A percentile compares a stretch with the other conserved stretches of the same genome.
phyloP scores from a whole-genome alignment of 2,888 invertebrate genomes.

The Eristalinus sepulchralis region DNA sequence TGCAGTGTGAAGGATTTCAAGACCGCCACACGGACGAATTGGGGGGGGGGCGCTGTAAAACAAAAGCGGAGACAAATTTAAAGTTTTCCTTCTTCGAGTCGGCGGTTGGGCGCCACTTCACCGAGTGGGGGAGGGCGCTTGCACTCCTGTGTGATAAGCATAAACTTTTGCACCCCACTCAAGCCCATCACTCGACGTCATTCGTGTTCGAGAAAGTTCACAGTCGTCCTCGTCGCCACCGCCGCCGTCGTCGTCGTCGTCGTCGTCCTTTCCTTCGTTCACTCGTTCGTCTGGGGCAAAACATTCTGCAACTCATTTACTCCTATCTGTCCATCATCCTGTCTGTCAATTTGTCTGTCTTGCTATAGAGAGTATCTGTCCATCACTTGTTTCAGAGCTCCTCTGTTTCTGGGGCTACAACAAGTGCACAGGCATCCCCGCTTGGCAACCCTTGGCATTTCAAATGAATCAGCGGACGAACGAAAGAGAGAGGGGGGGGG shows the following conservation, averaged over 20 bases:
- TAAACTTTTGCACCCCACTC: slow-evolving; percentile 38
- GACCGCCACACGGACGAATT: neutral
- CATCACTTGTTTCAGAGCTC: slow-evolving; percentile 61
- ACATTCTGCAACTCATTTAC: slow-evolving; percentile 80
- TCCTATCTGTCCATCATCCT: slow-evolving; percentile 81
- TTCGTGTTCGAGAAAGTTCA: slow-evolving; percentile 62
- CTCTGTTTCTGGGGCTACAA: slow-evolving; percentile 26
- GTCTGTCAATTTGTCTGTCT: slow-evolving; percentile 81
- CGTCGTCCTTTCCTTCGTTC: neutral
- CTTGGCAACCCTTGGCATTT: slow-evolving; percentile 22
- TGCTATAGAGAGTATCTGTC: slow-evolving; percentile 70
- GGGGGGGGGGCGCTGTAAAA: slow-evolving; percentile 28
- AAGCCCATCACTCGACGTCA: slow-evolving; percentile 66
- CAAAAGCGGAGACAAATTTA: slow-evolving; percentile 64
- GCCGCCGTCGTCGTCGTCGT: neutral
- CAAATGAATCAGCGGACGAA: neutral
- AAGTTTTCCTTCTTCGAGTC: slow-evolving; percentile 44
- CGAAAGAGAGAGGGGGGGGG: neutral
- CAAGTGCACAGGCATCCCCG: slow-evolving; percentile 36
- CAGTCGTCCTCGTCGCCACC: slow-evolving; percentile 16
- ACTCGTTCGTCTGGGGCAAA: slow-evolving; percentile 62
- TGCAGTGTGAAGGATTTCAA: neutral
- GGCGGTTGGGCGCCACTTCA: neutral
- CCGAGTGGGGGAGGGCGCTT: neutral
- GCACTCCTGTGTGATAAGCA: slow-evolving; percentile 25